Percentiles rank a stretch among this genome's conserved stretches.
phyloP scores from a whole-genome alignment of 1,140 invertebrate species.

The Druon quercuslanigerum region DNA sequence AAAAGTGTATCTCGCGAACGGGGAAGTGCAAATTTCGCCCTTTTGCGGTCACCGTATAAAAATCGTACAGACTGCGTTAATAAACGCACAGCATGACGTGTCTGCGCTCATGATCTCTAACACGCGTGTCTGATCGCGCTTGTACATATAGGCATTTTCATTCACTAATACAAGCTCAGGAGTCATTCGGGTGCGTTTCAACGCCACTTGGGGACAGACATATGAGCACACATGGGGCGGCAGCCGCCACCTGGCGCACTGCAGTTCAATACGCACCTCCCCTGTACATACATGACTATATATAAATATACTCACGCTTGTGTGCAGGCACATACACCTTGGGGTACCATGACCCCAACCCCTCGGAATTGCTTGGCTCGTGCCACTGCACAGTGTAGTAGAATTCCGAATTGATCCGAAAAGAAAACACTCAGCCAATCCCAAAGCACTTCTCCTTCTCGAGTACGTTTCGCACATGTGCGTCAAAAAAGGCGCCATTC shows the following conservation, averaged over 20 bases:
- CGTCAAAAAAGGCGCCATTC: constrained; percentile 5
- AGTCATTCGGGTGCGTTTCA: constrained; percentile 32
- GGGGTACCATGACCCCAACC: constrained; percentile 57
- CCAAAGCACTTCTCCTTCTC: background rate
- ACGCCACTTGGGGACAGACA: constrained; percentile 55
- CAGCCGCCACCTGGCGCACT: constrained; percentile 64
- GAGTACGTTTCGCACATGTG: constrained; percentile 24
- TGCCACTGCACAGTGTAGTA: constrained; percentile 62
- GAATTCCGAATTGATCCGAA: constrained; percentile 33
- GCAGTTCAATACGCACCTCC: constrained; percentile 59
- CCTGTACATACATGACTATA: constrained; percentile 48
- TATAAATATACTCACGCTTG: constrained; percentile 19
- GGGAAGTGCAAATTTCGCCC: background rate
- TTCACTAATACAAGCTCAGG: background rate
- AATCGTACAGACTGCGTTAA: constrained; percentile 8
- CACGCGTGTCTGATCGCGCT: background rate
- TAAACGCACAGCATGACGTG: constrained; percentile 36
- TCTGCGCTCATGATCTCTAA: constrained; percentile 32
- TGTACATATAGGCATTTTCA: background rate
- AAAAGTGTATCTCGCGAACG: background rate
- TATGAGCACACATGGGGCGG: constrained; percentile 67
- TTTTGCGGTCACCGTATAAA: constrained; percentile 11
- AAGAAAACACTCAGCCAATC: constrained; percentile 29
- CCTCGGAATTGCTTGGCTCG: constrained; percentile 56
- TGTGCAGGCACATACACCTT: constrained; percentile 17